A percentile compares a stretch with the other conserved stretches of the same genome.
Conservation (phyloP, 1,140 invertebrate genomes). For the Eufriesea mexicana region DNA sequence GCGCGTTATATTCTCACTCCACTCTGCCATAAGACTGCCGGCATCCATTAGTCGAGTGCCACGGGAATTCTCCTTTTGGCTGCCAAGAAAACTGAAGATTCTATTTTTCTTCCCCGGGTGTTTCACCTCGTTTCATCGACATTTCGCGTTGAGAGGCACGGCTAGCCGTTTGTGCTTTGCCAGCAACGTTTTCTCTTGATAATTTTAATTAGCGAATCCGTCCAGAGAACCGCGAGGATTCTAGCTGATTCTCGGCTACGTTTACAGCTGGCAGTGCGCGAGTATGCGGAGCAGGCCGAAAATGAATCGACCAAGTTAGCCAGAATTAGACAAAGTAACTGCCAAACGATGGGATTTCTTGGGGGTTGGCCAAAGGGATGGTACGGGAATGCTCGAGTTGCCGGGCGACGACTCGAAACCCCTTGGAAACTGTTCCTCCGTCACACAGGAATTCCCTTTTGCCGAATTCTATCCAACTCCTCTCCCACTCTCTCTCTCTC, state of each 20-base stretch:
- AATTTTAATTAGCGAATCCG: constrained; percentile 9
- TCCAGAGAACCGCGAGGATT: background rate
- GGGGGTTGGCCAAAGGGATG: constrained; percentile 43
- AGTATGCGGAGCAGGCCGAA: constrained; percentile 31
- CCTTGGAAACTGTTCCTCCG: constrained; percentile 64
- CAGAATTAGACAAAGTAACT: constrained; percentile 62
- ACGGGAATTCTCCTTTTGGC: constrained; percentile 80
- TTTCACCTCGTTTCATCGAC: background rate
- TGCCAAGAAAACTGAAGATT: constrained; percentile 79
- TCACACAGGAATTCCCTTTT: constrained; percentile 50
- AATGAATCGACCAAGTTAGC: constrained; percentile 65
- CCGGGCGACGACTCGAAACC: constrained; percentile 50
- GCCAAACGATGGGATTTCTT: constrained; percentile 53
- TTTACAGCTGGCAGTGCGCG: too few species aligned
- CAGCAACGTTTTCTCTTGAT: background rate
- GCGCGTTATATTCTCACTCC: constrained; percentile 31
- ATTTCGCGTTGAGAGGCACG: constrained; percentile 10
- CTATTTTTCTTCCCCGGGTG: constrained; percentile 25
- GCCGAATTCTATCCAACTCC: constrained; percentile 29
- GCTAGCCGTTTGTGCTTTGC: too few species aligned
- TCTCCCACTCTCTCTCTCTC: background rate
- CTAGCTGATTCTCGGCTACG: too few species aligned
- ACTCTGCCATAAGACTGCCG: constrained; percentile 75
- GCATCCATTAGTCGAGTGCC: constrained; percentile 83
- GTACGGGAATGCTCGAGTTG: constrained; percentile 52